Evolutionary conservation across 2,797 vertebrate genomes (phyloP), one percentile per base, ranked within the genome.

Genomic region (Babyrousa celebensis): DNA sequence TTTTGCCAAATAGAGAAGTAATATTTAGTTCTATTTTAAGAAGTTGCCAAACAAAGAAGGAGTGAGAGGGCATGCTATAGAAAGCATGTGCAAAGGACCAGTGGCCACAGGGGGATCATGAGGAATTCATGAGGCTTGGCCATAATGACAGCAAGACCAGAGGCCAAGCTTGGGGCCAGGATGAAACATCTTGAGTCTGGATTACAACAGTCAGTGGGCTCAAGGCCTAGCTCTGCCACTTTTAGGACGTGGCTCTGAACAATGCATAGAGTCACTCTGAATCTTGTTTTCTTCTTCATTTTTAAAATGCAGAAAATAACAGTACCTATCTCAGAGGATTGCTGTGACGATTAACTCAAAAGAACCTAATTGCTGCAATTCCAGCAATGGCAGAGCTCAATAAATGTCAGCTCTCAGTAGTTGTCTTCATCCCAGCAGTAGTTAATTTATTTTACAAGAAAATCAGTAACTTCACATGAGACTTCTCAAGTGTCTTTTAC

Each of bases 371-470:
- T 82, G 54, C 54, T 21, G 67, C 48, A 95, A 54, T 89, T 79
- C 65, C 83, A 83, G 56, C 29, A 78, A 20, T 16, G 60, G 32
- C 12, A 21, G 15, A 21, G 5, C 9, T 63, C 60, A 75, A 25
- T 60, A 74, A 88, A 89, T 60, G 29, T 32, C 83, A 93, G 7
- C 10, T 93, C 58, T 83, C 11, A 27, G 40, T 10, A 85, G 54
- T 12, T 12, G 17, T 70, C 77, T 80, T 25, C 12, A 8, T 43
- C 29, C 6, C 5, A 56, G 21, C 15, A 48, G 8, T 67, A 74
- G 79, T 88, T 78, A 88, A n/a, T 82, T 92, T 85, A n/a, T 82
- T 92, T 85, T 48, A 56, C 58, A 92, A 67, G 88, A 82, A 91
- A 85, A 80, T 82, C 85, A 74, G 70, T 43, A 85, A 70, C 18